Percentiles rank a stretch among this genome's conserved stretches.
Conservation (phyloP, 1,140 invertebrate species). For the Portunus trituberculatus region DNA sequence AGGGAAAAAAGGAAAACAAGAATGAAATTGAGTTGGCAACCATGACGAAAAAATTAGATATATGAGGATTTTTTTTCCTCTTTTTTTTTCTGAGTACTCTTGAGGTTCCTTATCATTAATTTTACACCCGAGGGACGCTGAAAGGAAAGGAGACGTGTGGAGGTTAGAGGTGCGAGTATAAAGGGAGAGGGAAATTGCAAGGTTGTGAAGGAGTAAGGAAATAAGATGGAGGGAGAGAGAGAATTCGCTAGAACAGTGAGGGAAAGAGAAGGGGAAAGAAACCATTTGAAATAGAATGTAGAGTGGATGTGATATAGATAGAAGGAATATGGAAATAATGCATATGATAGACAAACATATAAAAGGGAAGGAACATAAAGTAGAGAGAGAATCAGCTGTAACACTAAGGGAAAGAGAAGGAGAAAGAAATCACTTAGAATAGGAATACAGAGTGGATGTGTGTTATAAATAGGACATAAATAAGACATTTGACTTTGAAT, state of each 20-base stretch:
- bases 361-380: background rate
- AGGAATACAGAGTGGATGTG: too few relatives aligned
- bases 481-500: too few relatives aligned
- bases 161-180: background rate
- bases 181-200: background rate
- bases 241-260: background rate
- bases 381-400: background rate
- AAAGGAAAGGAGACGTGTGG: background rate
- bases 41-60: constrained; percentile 50
- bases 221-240: background rate
- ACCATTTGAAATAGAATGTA: background rate
- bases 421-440: too few relatives aligned
- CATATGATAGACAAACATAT: background rate
- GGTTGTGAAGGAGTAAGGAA: too few relatives aligned
- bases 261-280: background rate
- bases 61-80: background rate
- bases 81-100: constrained; percentile 17
- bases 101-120: background rate
- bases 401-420: too few relatives aligned
- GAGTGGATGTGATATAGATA: too few relatives aligned
- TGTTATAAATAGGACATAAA: too few relatives aligned
- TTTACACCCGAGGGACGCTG: background rate
- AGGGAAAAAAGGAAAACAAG: constrained; percentile 27
- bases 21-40: constrained; percentile 47
- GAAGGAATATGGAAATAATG: background rate